Evolutionary conservation across 1,140 invertebrate genomes (phyloP), one percentile per base, ranked within the genome.

Genomic region (Brachionus sp.): DNA sequence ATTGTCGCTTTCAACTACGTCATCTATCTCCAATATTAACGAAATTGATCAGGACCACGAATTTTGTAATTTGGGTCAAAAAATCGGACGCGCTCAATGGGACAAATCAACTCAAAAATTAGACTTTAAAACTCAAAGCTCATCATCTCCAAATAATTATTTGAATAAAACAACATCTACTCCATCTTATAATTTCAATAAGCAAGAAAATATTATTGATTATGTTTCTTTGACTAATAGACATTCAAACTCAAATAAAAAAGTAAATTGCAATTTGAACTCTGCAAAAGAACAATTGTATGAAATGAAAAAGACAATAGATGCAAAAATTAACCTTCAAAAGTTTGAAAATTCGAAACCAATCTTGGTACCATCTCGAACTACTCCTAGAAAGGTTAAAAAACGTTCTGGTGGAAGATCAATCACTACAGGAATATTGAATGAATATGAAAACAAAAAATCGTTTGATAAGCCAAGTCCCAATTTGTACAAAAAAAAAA

Each of bases 361-460:
- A 62, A 12, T 3, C 4, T n/a, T 19, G 5, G 23, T 25, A 25
- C 0, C 44, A 2, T 0, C 37, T 16, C 33, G 77, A 66, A 80
- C 77, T 19, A 80, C 77, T 19, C 77, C 77, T 0, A 13, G 77
- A 62, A 80, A 62, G n/a, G 77, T 80, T 9, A 80, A 80, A 62
- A 80, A 80, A 66, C 77, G 77, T 12, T 80, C 77, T 39, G 77
- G 77, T 25, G 77, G 57, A 66, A 16, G 77, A 12, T 80, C 77
- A 44, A n/a, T 66, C 0, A 80, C 77, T 80, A 44, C 50, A 23
- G 50, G 50, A 39, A 80, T 80, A 0, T 78, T 29, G 16, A 35
- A 50, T 9, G 42, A 73, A 10, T 29, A 3, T 12, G 19, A 25
- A 29, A n/a, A 16, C n/a, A 62, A 13, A 16, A 62, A 2, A 1